Percentiles rank a stretch among this genome's conserved stretches.
Conservation (phyloP, 2,113 vertebrate genomes). For the Elaphurus davidianus region DNA sequence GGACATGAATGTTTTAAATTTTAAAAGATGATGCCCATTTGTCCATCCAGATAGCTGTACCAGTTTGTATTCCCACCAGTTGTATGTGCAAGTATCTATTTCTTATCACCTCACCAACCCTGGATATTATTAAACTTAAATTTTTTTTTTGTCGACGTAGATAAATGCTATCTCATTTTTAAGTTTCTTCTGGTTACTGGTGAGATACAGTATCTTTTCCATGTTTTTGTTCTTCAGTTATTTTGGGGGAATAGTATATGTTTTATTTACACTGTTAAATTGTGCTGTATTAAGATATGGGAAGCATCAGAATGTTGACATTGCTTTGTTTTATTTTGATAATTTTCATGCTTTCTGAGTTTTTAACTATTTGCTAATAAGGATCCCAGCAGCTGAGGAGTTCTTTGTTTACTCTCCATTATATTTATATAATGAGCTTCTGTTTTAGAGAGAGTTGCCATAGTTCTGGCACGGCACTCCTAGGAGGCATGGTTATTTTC, state of each 20-base stretch:
- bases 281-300: neutral
- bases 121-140: neutral
- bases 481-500: neutral
- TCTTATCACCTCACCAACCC: neutral
- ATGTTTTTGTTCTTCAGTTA: neutral
- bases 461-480: neutral
- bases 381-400: neutral
- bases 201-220: neutral
- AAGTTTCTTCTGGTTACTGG: neutral
- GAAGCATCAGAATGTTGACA: neutral
- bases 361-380: slow-evolving; percentile 21
- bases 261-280: neutral
- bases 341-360: neutral
- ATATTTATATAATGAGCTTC: slow-evolving; percentile 7
- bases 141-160: neutral
- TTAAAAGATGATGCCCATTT: neutral
- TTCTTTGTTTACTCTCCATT: neutral
- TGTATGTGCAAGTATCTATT: neutral
- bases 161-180: neutral
- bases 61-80: neutral
- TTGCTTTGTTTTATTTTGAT: slow-evolving; percentile 8
- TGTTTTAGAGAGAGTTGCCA: neutral
- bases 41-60: neutral
- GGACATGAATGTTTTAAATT: neutral
- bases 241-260: neutral